Evolutionary conservation across 2,113 vertebrate genomes (phyloP), one percentile per base, ranked within the genome.

Genomic region (Osmerus mordax): DNA sequence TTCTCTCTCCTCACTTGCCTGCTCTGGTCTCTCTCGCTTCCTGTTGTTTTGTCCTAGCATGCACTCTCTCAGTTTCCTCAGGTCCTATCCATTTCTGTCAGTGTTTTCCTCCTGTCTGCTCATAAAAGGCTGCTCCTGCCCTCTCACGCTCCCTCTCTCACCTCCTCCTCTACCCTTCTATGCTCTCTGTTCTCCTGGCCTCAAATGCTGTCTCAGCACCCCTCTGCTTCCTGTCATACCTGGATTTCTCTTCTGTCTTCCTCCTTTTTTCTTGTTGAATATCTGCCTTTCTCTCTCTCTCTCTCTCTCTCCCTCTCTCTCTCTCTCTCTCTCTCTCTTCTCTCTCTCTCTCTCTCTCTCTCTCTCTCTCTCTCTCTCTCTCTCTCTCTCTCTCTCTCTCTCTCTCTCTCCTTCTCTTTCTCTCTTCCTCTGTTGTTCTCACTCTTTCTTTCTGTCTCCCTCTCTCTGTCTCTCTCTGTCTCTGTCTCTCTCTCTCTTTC

Each of bases 51-150:
- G 58, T 78, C 79, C 78, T 77, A 58, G 23, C 14, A 54, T 62
- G 78, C 78, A 84, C 79, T 72, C 67, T 72, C 67, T 25, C 53
- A 69, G 76, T 74, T 75, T 71, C 70, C 29, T 63, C 23, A 19
- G 15, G 15, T 41, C 16, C 16, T n/a, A 2, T 51, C 63, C 69
- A 51, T 72, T 25, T n/a, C 62, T 11, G n/a, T 74, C 84, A 78
- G 77, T 81, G 78, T 71, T 79, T 78, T 80, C 68, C 68, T 73
- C 36, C 63, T 47, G 9, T 47, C 41, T 47, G 8, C 41, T 11
- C 41, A 47, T 8, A 47, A 9, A 47, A 47, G 41, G 1, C 74
- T 84, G 75, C 60, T 32, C 80, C 78, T 83, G 81, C 81, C 86
- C 80, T 79, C 69, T 71, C 67, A 2, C 55, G 65, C 71, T 74